Evolutionary conservation across 2,888 invertebrate genomes (phyloP), one percentile per base, ranked within the genome.

Genomic region (Strigamia transsilvanica): DNA sequence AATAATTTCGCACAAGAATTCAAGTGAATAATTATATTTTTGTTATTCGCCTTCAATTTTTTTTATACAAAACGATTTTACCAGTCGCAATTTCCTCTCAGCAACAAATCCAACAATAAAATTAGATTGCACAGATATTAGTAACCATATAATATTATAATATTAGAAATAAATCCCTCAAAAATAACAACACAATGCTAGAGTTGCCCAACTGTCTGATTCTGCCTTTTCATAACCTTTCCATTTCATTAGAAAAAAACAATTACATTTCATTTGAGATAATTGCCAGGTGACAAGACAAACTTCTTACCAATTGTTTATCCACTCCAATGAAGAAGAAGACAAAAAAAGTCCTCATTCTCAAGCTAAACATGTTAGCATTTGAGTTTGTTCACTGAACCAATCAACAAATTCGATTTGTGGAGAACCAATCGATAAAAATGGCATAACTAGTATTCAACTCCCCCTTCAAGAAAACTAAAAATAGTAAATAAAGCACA

Each of bases 331-430:
- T 61, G 61, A 18, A 61, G 23, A 61, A 21, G 2, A 61, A 61
- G 23, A 61, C 21, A 23, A 61, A 61, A 61, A 38, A 9, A 61
- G 21, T 23, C 61, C 21, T 61, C 61, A 10, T 18, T 18, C n/a
- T 61, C 9, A 23, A 61, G 61, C 61, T 61, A 61, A 61, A 61
- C 23, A 61, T 23, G 61, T 61, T 61, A 61, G 61, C 61, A 18
- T 23, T 61, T 61, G 61, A 61, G 61, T 61, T 46, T 61, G 61
- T 61, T 61, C 61, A 61, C 61, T 61, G 61, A 61, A 61, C 61
- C 61, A 61, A 61, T 61, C 61, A 61, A 61, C 61, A 61, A 61
- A 61, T 61, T 61, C 61, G 21, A 61, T 61, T 61, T 61, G 61
- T 10, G 46, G 61, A 61, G 23, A 61, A 61, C 61, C 23, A 21